Percentiles rank a stretch among this genome's conserved stretches.
Evolutionary conservation across 37 sponge, comb jelly and placozoan species (phyloP).

Genomic region (Ephydatia muelleri): DNA sequence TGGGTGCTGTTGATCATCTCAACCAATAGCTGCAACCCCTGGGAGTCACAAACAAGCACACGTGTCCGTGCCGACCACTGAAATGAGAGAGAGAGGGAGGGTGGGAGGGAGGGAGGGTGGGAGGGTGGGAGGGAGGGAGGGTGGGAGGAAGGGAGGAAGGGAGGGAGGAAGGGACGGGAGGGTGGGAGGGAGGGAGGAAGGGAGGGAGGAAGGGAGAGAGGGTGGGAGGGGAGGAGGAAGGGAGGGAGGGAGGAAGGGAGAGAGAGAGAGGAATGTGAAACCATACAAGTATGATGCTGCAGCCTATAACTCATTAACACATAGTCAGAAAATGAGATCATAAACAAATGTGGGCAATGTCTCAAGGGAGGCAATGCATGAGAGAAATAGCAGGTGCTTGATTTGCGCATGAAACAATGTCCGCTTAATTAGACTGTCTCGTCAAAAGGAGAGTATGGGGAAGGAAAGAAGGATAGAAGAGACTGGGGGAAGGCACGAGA

Average conservation of each 20-base stretch:
- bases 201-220: neutral
- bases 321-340: neutral
- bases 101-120: too few species aligned
- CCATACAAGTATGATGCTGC: too few species aligned
- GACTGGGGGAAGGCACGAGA: neutral
- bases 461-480: too few species aligned
- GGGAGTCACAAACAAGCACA: conserved; percentile 69
- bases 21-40: conserved; percentile 79
- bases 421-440: too few species aligned
- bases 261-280: neutral
- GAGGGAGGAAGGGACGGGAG: neutral
- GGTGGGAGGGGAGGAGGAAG: too few species aligned
- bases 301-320: too few species aligned
- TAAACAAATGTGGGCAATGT: neutral
- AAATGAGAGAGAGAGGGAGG: too few species aligned
- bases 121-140: too few species aligned
- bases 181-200: neutral
- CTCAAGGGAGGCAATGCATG: neutral
- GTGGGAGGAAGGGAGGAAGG: too few species aligned
- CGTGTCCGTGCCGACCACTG: conserved; percentile 86
- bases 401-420: too few species aligned
- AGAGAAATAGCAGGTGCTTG: too few species aligned
- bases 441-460: too few species aligned
- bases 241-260: neutral
- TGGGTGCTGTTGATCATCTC: conserved; percentile 69